Evolutionary conservation across 2,797 vertebrate species (phyloP).

Genomic region (Fratercula arctica): DNA sequence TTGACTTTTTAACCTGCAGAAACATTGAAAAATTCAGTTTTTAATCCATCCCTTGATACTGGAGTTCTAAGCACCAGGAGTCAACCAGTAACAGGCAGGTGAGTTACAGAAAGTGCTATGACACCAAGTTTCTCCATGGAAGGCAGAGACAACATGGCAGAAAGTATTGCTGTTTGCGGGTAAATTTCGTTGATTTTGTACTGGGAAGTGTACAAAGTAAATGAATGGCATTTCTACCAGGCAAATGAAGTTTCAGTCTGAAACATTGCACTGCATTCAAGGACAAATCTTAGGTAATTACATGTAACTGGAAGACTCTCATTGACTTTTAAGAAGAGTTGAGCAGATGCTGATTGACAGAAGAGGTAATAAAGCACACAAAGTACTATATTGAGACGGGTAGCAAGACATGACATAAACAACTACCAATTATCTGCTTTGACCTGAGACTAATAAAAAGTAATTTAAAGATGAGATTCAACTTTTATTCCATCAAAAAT

Average conservation of each 20-base stretch:
- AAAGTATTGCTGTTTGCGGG: not conserved
- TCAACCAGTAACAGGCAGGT: not conserved
- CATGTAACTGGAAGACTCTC: not conserved
- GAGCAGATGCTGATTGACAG: not conserved
- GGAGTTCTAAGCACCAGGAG: not conserved
- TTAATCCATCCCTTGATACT: not conserved
- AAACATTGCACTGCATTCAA: not conserved
- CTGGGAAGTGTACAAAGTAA: rapidly evolving
- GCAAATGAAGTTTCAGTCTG: not conserved
- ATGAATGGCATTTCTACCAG: not conserved
- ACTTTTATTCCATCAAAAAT: not conserved
- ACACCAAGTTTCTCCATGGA: not conserved
- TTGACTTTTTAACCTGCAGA: not conserved
- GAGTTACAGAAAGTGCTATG: not conserved
- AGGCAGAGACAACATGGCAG: not conserved
- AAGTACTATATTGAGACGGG: not conserved
- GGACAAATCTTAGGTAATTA: not conserved
- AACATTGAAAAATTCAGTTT: not conserved
- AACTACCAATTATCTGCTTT: not conserved
- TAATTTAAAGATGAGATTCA: constrained; percentile 19
- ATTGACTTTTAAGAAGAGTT: not conserved
- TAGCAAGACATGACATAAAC: not conserved
- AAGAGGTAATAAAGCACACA: not conserved
- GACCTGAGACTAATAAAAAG: constrained; percentile 22
- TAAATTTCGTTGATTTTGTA: not conserved